Conservation (phyloP, 2,113 vertebrate species). For the Paramisgurnus dabryanus region DNA sequence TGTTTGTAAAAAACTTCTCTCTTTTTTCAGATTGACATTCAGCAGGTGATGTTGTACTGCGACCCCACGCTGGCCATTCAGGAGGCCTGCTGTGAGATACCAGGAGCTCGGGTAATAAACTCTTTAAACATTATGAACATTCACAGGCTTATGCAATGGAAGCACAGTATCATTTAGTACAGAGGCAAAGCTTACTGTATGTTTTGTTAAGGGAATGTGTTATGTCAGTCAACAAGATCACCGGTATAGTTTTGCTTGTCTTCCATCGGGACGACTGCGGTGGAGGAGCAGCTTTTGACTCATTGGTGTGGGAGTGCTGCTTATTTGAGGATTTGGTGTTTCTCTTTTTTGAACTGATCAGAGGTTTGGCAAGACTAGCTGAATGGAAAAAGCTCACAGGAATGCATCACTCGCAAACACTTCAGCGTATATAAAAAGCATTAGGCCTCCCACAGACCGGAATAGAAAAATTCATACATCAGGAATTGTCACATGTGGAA, state of each 20-base stretch:
- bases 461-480: constrained; percentile 16
- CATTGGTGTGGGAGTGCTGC: constrained; percentile 19
- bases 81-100: constrained; percentile 93
- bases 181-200: background rate
- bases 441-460: background rate
- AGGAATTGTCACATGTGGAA: constrained; percentile 16
- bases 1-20: background rate
- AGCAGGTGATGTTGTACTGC: constrained; percentile 90
- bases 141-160: no score
- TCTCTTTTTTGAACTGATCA: constrained; percentile 40
- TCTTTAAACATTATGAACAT: background rate
- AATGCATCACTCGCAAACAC: constrained; percentile 12
- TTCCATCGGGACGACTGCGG: constrained; percentile 30
- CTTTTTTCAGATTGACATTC: constrained; percentile 83
- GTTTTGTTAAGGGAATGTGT: constrained; percentile 5
- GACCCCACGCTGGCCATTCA: constrained; percentile 82
- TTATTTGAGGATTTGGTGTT: constrained; percentile 26
- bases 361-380: constrained; percentile 29
- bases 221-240: constrained; percentile 27
- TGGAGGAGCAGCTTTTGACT: constrained; percentile 24
- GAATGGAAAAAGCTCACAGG: constrained; percentile 30
- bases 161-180: background rate
- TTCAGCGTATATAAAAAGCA: constrained; percentile 34
- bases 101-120: constrained; percentile 80
- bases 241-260: constrained; percentile 7